phyloP scores from a whole-genome alignment of 2,888 invertebrate species.

The Cybosia mesomella region DNA sequence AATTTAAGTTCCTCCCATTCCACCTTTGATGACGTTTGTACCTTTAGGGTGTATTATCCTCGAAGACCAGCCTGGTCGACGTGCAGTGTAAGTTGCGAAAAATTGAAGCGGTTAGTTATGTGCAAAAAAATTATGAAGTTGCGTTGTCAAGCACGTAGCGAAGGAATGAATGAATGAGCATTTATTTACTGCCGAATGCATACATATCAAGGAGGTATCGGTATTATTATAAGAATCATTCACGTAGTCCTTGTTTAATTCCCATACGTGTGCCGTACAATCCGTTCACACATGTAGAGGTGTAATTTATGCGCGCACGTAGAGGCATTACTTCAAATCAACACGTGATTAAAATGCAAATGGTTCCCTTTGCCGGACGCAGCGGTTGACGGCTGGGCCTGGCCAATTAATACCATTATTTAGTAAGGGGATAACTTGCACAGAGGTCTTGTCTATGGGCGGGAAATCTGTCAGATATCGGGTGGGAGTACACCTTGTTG shows the following conservation, averaged over 20 bases:
- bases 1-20: background rate
- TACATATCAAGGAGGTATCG: background rate
- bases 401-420: slow-evolving; percentile 76
- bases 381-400: slow-evolving; percentile 47
- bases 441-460: slow-evolving; percentile 36
- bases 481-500: slow-evolving; percentile 24
- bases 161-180: background rate
- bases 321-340: slow-evolving; percentile 76
- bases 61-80: background rate
- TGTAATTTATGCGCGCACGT: slow-evolving; percentile 67
- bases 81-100: background rate
- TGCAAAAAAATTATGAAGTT: no score
- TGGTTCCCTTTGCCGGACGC: slow-evolving; percentile 68
- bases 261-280: slow-evolving; percentile 27
- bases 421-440: slow-evolving; percentile 52
- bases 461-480: slow-evolving; percentile 32
- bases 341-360: slow-evolving; percentile 83
- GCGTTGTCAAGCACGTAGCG: no score
- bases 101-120: background rate
- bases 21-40: background rate
- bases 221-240: background rate
- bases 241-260: background rate
- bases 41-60: background rate
- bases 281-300: slow-evolving; percentile 54
- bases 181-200: background rate